Conservation (phyloP, 2,113 vertebrate genomes). For the Alethe diademata region DNA sequence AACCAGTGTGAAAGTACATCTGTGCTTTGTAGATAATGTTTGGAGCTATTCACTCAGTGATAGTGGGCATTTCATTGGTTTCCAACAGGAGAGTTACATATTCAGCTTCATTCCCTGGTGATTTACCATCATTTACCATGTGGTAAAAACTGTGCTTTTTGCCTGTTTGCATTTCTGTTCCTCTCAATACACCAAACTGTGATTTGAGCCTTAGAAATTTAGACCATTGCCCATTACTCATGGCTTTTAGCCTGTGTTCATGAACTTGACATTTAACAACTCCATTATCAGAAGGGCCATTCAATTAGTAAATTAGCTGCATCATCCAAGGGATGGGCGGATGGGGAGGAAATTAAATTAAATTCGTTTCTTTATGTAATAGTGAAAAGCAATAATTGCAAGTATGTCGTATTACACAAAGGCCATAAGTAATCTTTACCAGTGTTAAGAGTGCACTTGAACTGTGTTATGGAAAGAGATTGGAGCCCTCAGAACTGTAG, state of each 20-base stretch:
- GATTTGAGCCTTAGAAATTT: slow-evolving; percentile 19
- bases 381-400: slow-evolving; percentile 82
- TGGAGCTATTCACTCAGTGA: background rate
- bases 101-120: background rate
- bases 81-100: background rate
- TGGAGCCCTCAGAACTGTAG: slow-evolving; percentile 59
- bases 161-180: slow-evolving; percentile 27
- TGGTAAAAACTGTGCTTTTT: background rate
- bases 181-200: background rate
- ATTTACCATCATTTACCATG: background rate
- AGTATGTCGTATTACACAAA: slow-evolving; percentile 68
- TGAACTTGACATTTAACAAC: slow-evolving; percentile 31
- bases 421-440: slow-evolving; percentile 78
- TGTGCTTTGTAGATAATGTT: background rate
- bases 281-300: slow-evolving; percentile 49
- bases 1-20: background rate
- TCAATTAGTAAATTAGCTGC: slow-evolving; percentile 41
- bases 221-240: background rate
- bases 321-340: background rate
- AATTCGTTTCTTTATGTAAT: slow-evolving; percentile 70
- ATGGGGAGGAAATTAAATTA: slow-evolving; percentile 58
- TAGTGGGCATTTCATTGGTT: background rate
- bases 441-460: slow-evolving; percentile 71
- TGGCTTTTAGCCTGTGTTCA: slow-evolving; percentile 48
- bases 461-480: slow-evolving; percentile 50